Evolutionary conservation across 2,113 vertebrate genomes (phyloP).

Genomic region (Noctilio leporinus): DNA sequence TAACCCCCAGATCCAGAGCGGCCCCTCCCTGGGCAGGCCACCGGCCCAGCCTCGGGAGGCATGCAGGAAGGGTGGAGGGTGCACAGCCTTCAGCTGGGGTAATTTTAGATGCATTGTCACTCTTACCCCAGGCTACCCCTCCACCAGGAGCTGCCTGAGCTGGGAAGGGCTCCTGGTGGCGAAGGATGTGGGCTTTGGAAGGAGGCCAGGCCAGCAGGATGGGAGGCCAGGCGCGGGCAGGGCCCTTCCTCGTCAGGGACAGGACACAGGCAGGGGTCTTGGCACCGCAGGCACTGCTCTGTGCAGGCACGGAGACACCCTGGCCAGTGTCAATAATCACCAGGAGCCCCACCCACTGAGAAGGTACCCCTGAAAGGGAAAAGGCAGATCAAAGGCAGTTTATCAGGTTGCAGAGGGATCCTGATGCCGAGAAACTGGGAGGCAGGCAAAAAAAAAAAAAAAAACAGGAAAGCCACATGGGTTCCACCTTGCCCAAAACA

Average conservation of each 20-base stretch:
- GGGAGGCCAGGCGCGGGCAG: slow-evolving; percentile 72
- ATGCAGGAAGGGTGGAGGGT: slow-evolving; percentile 84
- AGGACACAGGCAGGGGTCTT: not conserved
- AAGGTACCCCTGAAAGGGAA: not conserved
- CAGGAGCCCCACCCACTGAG: not conserved
- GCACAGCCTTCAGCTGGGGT: slow-evolving; percentile 69
- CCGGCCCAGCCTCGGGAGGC: slow-evolving; percentile 72
- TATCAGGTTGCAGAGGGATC: not conserved
- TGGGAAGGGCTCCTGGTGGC: slow-evolving; percentile 85
- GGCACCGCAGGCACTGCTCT: not conserved
- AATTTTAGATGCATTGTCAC: slow-evolving; percentile 84
- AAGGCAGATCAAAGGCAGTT: not conserved
- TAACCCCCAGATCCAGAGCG: slow-evolving; percentile 53
- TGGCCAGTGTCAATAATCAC: accelerated
- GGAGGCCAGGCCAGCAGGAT: slow-evolving; percentile 82
- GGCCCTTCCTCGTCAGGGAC: not conserved
- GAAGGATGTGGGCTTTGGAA: slow-evolving; percentile 86
- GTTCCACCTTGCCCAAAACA: accelerated
- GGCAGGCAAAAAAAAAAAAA: accelerated
- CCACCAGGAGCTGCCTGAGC: slow-evolving; percentile 77
- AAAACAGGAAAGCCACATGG: not conserved
- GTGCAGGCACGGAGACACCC: not conserved
- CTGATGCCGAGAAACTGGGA: not conserved
- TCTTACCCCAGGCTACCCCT: slow-evolving; percentile 74
- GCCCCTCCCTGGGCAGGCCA: slow-evolving; percentile 35